phyloP scores from a whole-genome alignment of 2,797 vertebrate species.

The Babyrousa celebensis region DNA sequence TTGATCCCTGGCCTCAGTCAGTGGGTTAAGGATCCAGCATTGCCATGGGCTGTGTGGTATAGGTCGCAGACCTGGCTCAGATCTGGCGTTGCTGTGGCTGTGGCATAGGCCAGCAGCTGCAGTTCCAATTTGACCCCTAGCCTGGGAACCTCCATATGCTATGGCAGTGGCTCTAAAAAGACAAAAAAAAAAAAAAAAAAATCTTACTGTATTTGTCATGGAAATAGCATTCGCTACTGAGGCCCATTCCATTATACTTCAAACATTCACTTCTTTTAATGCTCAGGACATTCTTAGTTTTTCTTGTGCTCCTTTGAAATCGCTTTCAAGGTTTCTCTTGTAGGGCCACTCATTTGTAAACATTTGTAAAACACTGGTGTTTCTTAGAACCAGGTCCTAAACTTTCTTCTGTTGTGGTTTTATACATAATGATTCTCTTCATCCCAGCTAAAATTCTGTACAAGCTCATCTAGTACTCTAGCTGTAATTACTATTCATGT shows the following conservation, averaged over 20 bases:
- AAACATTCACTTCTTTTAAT: not conserved
- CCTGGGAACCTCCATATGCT: too few relatives aligned
- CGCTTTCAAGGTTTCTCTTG: not conserved
- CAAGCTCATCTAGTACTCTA: not conserved
- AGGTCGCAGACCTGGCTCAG: too few relatives aligned
- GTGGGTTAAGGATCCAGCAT: too few relatives aligned
- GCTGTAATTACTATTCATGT: not conserved
- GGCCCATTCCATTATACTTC: not conserved
- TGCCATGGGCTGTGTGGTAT: too few relatives aligned
- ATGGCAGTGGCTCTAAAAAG: too few relatives aligned
- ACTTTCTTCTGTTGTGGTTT: not conserved
- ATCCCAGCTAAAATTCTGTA: conserved; percentile 3
- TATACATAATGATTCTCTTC: not conserved
- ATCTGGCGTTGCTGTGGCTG: too few relatives aligned
- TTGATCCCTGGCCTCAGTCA: too few relatives aligned
- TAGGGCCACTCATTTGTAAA: not conserved
- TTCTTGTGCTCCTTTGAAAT: conserved; percentile 19
- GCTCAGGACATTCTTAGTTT: not conserved
- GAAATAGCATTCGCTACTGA: not conserved
- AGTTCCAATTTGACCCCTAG: too few relatives aligned
- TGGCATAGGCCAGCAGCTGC: too few relatives aligned
- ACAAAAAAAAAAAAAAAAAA: too few relatives aligned
- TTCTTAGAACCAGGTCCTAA: not conserved
- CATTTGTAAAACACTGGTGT: not conserved
- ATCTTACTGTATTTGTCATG: not conserved